phyloP scores from a whole-genome alignment of 2,888 invertebrate species.

The Drosophila sordidula region DNA sequence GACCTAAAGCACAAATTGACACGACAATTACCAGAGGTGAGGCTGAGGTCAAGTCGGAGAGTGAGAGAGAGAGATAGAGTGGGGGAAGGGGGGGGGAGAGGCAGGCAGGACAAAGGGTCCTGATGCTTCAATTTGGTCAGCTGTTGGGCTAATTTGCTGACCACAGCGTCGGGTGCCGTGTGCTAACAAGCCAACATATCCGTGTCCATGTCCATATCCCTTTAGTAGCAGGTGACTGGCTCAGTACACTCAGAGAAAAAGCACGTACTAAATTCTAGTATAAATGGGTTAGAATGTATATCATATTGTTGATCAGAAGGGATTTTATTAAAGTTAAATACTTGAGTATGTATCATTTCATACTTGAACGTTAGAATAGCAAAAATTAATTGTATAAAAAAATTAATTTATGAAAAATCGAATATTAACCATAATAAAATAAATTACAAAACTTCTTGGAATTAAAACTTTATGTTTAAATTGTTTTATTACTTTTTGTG shows the following conservation, averaged over 20 bases:
- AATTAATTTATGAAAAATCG: too few relatives aligned
- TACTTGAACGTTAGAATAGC: too few relatives aligned
- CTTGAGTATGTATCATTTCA: too few relatives aligned
- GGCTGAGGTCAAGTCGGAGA: conserved; percentile 20
- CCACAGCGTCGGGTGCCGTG: conserved; percentile 71
- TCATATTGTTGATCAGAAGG: too few relatives aligned
- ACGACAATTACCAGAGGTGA: conserved; percentile 66
- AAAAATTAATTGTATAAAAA: too few relatives aligned
- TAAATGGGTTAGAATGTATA: too few relatives aligned
- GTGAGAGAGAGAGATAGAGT: not conserved
- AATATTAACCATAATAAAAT: too few relatives aligned
- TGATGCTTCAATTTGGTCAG: conserved; percentile 45
- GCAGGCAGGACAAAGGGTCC: not conserved
- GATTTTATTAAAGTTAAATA: too few relatives aligned
- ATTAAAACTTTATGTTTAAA: too few relatives aligned
- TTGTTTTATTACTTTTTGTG: too few relatives aligned
- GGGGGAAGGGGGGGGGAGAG: not conserved
- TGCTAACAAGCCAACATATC: conserved; percentile 71
- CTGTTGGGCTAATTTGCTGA: conserved; percentile 72
- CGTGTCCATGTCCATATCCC: conserved; percentile 37
- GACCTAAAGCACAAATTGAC: conserved; percentile 62
- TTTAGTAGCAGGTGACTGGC: conserved; percentile 7
- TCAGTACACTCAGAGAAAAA: conserved; percentile 1
- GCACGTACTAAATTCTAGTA: too few relatives aligned
- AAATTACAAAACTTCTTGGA: too few relatives aligned